Conservation (phyloP, 2,113 vertebrate genomes). For the Scomber scombrus region DNA sequence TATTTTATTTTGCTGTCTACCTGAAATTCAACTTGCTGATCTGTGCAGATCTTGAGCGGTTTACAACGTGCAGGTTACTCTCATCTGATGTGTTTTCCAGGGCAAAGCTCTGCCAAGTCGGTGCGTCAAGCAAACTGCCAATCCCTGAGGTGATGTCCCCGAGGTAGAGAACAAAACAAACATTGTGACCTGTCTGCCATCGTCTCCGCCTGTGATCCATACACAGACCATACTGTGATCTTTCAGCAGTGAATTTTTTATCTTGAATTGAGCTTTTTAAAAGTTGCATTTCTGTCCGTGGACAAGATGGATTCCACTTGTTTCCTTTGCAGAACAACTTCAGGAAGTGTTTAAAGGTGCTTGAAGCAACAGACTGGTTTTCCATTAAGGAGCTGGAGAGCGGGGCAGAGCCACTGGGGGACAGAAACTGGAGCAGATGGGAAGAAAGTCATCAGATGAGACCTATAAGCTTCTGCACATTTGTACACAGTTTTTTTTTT, state of each 20-base stretch:
- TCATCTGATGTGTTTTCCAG: slow-evolving; percentile 73
- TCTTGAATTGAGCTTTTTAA: background rate
- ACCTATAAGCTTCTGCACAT: slow-evolving; percentile 2
- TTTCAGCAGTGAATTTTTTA: background rate
- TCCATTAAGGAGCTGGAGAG: slow-evolving; percentile 56
- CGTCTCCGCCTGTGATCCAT: background rate
- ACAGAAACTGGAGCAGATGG: slow-evolving; percentile 38
- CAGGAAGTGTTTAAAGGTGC: slow-evolving; percentile 58
- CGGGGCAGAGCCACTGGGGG: slow-evolving; percentile 20
- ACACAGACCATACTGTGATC: background rate
- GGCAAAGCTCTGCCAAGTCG: slow-evolving; percentile 27
- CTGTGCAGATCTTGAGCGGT: slow-evolving; percentile 32
- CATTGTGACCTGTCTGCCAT: background rate
- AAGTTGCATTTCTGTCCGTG: slow-evolving; percentile 11
- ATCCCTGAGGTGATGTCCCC: slow-evolving; percentile 27
- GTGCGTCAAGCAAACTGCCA: slow-evolving; percentile 9
- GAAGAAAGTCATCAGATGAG: slow-evolving; percentile 41
- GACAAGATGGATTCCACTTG: background rate
- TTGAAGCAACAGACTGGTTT: slow-evolving; percentile 58
- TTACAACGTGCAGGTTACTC: slow-evolving; percentile 51
- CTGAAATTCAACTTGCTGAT: slow-evolving; percentile 38
- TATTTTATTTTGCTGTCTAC: slow-evolving; percentile 12
- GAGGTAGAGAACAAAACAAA: slow-evolving; percentile 36
- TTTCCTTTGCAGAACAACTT: slow-evolving; percentile 52
- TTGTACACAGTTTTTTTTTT: background rate